These are phyloP conservation scores for Gyps fulvus DNA, from an alignment of 2,113 vertebrate genomes.

Conservation along the genomic window DNA sequence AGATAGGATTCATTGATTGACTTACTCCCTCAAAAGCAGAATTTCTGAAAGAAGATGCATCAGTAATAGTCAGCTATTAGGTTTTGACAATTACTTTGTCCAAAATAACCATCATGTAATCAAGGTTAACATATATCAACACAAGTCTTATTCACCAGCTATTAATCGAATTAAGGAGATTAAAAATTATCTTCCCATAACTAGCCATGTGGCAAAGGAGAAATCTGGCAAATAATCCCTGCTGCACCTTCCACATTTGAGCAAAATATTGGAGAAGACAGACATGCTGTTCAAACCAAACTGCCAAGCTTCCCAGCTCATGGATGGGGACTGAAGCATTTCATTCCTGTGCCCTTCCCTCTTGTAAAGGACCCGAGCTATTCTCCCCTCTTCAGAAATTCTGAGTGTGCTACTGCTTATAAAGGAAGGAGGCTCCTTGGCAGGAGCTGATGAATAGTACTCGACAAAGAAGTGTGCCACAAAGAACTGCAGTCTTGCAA, in stretches of 20 bases:
- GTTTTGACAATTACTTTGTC: neutral
- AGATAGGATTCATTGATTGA: neutral
- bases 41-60: neutral
- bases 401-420: neutral
- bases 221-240: neutral
- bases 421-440: neutral
- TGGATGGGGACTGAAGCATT: neutral
- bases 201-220: neutral
- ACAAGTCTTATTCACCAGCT: neutral
- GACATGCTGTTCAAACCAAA: neutral
- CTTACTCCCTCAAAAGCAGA: neutral
- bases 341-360: neutral
- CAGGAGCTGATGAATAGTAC: neutral
- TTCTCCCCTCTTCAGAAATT: neutral
- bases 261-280: neutral
- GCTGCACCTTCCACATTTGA: neutral
- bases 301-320: neutral
- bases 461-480: neutral
- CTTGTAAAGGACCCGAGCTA: neutral
- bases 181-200: neutral
- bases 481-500: neutral
- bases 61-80: neutral
- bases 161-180: neutral
- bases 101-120: neutral
- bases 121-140: neutral